phyloP scores from a whole-genome alignment of 2,888 invertebrate species.

The Euplagia quadripunctaria region DNA sequence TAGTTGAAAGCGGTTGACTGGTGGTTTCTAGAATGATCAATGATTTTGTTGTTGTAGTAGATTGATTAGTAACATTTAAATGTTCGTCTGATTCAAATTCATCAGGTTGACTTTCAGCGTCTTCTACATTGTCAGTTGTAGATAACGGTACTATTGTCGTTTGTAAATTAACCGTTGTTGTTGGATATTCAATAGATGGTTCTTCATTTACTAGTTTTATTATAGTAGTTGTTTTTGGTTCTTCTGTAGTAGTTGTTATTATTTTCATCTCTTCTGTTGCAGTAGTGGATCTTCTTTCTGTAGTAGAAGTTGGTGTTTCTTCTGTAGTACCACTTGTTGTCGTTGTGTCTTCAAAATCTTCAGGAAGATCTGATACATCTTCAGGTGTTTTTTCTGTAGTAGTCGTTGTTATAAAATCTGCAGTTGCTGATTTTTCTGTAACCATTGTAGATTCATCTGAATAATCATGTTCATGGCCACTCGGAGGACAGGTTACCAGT shows the following conservation, averaged over 20 bases:
- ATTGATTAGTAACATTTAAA: neutral
- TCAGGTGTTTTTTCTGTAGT: neutral
- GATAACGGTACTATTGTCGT: neutral
- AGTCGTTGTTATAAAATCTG: neutral
- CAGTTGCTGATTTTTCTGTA: neutral
- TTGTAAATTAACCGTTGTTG: neutral
- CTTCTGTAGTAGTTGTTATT: neutral
- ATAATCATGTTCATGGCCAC: conserved; percentile 8
- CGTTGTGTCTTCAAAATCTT: neutral
- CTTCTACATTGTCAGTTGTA: neutral
- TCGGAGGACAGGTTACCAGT: conserved; percentile 8
- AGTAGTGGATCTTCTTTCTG: too few relatives aligned
- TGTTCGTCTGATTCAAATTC: neutral
- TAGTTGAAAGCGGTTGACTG: neutral
- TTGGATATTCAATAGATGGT: neutral
- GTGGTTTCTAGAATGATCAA: neutral
- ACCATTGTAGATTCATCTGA: conserved; percentile 12
- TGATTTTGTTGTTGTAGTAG: neutral
- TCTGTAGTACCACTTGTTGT: conserved; percentile 3
- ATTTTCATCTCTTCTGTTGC: too few relatives aligned
- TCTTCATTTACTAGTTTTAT: conserved; percentile 8
- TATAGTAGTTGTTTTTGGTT: neutral
- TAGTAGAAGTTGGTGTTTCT: neutral
- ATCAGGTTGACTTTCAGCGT: neutral
- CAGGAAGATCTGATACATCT: neutral